These are phyloP conservation scores for Synergus laeviventris DNA, from an alignment of 2,888 invertebrate species.

Conservation along the genomic window DNA sequence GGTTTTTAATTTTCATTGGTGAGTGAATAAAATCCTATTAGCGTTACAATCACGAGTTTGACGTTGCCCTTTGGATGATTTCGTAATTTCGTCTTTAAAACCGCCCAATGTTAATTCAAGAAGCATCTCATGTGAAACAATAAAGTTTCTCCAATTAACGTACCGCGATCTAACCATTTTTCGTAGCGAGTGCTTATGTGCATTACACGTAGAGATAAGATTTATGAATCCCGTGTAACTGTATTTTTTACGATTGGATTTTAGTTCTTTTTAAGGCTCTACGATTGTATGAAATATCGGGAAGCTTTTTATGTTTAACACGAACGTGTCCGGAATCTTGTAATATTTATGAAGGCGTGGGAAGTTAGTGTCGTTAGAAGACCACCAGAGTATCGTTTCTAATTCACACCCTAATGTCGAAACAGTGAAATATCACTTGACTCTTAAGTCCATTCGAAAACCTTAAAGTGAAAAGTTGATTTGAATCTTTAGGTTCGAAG, in stretches of 20 bases:
- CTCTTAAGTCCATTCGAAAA: neutral
- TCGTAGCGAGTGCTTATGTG: neutral
- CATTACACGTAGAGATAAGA: slow-evolving; percentile 7
- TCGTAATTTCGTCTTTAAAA: neutral
- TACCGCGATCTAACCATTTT: neutral
- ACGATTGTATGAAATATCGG: slow-evolving; percentile 13
- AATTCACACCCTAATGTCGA: slow-evolving; percentile 11
- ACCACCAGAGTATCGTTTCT: neutral
- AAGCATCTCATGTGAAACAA: slow-evolving; percentile 7
- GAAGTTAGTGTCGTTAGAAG: slow-evolving; percentile 5
- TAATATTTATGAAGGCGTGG: slow-evolving; percentile 10
- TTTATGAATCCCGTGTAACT: slow-evolving; percentile 17
- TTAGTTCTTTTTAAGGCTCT: slow-evolving; percentile 3
- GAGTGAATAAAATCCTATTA: neutral
- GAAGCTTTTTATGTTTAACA: neutral
- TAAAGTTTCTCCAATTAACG: slow-evolving; percentile 35
- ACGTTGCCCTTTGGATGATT: slow-evolving; percentile 3
- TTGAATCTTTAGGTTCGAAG: neutral
- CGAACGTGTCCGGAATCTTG: neutral
- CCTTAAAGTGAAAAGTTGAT: neutral
- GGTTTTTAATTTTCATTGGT: neutral
- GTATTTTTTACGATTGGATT: slow-evolving; percentile 8
- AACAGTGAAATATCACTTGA: neutral
- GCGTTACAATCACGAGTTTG: neutral
- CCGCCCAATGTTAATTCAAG: neutral